phyloP scores from a whole-genome alignment of 2,113 vertebrate genomes.

The Albula goreensis region DNA sequence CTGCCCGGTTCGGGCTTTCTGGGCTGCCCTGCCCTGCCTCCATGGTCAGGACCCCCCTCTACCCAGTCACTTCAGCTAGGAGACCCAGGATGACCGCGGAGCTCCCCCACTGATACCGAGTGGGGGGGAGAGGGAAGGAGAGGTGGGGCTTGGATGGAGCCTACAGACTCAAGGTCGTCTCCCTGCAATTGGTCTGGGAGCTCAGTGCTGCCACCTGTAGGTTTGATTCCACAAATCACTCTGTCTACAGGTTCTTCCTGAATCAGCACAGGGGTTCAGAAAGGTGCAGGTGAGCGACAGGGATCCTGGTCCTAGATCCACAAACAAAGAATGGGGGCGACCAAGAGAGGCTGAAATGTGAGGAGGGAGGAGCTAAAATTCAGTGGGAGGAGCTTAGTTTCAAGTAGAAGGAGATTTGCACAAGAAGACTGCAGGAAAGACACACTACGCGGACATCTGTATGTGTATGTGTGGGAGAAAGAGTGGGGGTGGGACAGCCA shows the following conservation, averaged over 20 bases:
- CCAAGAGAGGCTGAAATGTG: neutral
- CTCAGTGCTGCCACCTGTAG: neutral
- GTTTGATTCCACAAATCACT: neutral
- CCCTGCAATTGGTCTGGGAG: neutral
- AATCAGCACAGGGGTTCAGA: neutral
- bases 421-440: neutral
- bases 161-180: neutral
- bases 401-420: neutral
- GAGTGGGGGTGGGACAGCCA: neutral
- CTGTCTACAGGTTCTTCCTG: neutral
- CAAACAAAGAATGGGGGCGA: neutral
- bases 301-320: neutral
- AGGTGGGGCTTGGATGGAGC: neutral
- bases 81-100: neutral
- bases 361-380: neutral
- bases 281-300: neutral
- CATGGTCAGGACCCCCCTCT: constrained; percentile 53
- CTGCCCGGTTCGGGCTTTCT: constrained; percentile 86
- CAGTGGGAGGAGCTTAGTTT: neutral
- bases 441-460: neutral
- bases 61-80: constrained; percentile 23
- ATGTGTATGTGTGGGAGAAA: neutral
- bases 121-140: constrained; percentile 27
- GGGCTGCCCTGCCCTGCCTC: constrained; percentile 73
- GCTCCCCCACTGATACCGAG: constrained; percentile 8